Conservation (phyloP, 1,140 invertebrate genomes). For the Lucilia sericata region DNA sequence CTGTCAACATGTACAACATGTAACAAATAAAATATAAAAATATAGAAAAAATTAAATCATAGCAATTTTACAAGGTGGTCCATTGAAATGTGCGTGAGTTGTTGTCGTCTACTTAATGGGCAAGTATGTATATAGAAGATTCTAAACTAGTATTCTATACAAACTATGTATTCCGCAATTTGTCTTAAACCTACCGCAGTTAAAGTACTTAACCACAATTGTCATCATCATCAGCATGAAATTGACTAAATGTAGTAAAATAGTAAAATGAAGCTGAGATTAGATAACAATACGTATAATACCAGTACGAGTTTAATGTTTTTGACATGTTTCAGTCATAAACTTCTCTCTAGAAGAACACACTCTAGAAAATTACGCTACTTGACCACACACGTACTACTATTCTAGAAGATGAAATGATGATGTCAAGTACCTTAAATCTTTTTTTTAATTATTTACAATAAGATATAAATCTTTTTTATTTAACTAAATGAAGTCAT, state of each 20-base stretch:
- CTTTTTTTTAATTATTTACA: slow-evolving; percentile 10
- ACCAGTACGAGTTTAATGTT: neutral
- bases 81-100: neutral
- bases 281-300: neutral
- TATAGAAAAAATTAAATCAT: neutral
- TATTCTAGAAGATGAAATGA: neutral
- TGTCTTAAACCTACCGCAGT: slow-evolving; percentile 18
- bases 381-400: slow-evolving; percentile 21
- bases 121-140: neutral
- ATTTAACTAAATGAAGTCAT: neutral
- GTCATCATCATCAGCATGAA: neutral
- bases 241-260: too few relatives aligned
- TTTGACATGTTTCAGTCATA: slow-evolving; percentile 41
- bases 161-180: neutral
- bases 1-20: slow-evolving; percentile 17
- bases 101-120: neutral
- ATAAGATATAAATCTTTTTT: neutral
- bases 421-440: slow-evolving; percentile 4
- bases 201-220: slow-evolving; percentile 35
- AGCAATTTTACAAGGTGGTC: slow-evolving; percentile 2
- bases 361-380: neutral
- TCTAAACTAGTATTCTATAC: neutral
- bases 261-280: neutral
- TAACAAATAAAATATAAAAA: neutral
- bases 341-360: neutral